These are phyloP conservation scores for Diachasma alloeum DNA, from an alignment of 1,140 invertebrate species.

Conservation along the genomic window DNA sequence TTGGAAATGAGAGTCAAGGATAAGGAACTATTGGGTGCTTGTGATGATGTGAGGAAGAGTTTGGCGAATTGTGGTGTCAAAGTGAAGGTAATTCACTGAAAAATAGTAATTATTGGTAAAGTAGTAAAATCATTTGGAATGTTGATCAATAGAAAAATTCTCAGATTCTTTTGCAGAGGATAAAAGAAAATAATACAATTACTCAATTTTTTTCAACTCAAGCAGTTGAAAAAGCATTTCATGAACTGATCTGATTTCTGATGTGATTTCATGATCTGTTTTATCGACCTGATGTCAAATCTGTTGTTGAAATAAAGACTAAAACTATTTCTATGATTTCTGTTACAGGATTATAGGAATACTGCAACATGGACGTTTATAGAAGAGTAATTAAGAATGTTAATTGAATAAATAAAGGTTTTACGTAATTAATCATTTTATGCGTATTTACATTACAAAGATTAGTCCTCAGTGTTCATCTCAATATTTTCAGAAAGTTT, in stretches of 20 bases:
- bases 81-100: slow-evolving; percentile 57
- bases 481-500: slow-evolving; percentile 33
- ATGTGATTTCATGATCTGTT: too few relatives aligned
- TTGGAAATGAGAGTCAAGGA: slow-evolving; percentile 63
- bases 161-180: too few relatives aligned
- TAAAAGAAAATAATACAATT: background rate
- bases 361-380: slow-evolving; percentile 67
- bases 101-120: background rate
- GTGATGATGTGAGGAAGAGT: slow-evolving; percentile 75
- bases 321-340: background rate
- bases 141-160: too few relatives aligned
- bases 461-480: slow-evolving; percentile 26
- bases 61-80: slow-evolving; percentile 72
- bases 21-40: slow-evolving; percentile 71
- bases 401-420: slow-evolving; percentile 8
- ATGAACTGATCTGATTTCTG: too few relatives aligned
- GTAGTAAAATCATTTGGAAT: too few relatives aligned
- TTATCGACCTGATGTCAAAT: too few relatives aligned
- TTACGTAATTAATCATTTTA: background rate
- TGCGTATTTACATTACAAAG: slow-evolving; percentile 18
- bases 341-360: slow-evolving; percentile 67
- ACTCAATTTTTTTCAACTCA: background rate
- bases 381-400: slow-evolving; percentile 15
- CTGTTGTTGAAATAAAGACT: too few relatives aligned
- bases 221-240: too few relatives aligned